Evolutionary conservation across 2,888 invertebrate species (phyloP), one percentile per base, ranked within the genome.

Genomic region (Pristionchus maxplancki): DNA sequence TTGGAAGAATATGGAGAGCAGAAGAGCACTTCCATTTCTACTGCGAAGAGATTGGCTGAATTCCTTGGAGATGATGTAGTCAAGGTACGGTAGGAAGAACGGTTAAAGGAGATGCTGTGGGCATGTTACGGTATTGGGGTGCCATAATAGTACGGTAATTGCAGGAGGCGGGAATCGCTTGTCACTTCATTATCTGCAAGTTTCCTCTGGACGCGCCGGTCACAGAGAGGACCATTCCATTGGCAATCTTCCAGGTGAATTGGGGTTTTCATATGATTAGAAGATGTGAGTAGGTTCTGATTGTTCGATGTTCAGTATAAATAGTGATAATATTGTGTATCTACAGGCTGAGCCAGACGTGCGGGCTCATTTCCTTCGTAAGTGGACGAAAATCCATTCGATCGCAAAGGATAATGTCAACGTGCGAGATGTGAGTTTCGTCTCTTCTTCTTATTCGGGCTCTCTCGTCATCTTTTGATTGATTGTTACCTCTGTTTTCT

Each of bases 21-120:
- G 95, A 99, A 99, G 95, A 98, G 98, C 0, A 98, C 98, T 0
- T 98, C 98, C 0, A 99, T 99, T 92, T 98, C 98, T 24, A 99
- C 99, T 0, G 99, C 99, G 0, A 98, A 97, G 95, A 96, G 99
- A 87, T 95, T 99, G 90, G 98, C 99, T 0, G 99, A 99, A 95
- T 95, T 95, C 62, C 89, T 92, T 1, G 91, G 91, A 58, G 92
- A 90, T 88, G 90, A 91, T n/a, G 90, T 92, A 90, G 91, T 91
- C 58, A 91, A 92, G 85, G 89, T 90, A 58, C n/a, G 67, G 31
- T 53, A 78, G 44, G 11, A 58, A 13, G 81, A 81, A 50, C 1
- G 50, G 13, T 9, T 48, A 13, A 13, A 17, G 50, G 50, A 17
- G 15, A 50, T n/a, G 13, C 9, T 20, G 58, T 20, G 58, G 58